Evolutionary conservation across 2,113 vertebrate species (phyloP), one percentile per base, ranked within the genome.

Genomic region (Lanius collurio): DNA sequence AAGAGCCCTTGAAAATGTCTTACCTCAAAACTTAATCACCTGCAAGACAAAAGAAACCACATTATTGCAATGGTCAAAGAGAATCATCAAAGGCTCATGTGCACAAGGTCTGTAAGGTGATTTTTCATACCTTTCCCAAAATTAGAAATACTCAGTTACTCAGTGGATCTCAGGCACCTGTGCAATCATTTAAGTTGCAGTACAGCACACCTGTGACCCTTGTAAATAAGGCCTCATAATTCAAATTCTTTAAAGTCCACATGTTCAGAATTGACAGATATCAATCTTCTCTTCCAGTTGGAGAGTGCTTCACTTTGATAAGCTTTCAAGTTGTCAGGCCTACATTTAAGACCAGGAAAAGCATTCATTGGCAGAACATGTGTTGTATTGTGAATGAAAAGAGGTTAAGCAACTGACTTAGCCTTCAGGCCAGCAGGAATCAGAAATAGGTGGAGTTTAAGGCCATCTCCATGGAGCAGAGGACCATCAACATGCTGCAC

Each of bases 1-100:
- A 69, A 86, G 65, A 56, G 23, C 17, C 67, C 35, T 39, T 23
- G 5, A 11, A 55, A 75, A 42, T 30, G 41, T 44, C 20, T 50
- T 5, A 47, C 14, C 4, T n/a, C 28, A 59, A 57, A 94, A 59
- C 9, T 31, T 62, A 57, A 57, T 26, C 9, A 8, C 9, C 9
- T 24, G 10, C 23, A 46, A 68, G 44, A 64, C 1, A 0, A 37
- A 81, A 73, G 42, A 73, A 74, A 49, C 7, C 4, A 41, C 16
- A 1, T 44, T 31, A 65, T 3, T 70, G 59, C 0, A 1, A 20
- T 16, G 1, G 1, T 47, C 52, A 64, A 35, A 60, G 35, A 46
- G 17, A 79, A 60, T 10, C 35, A 55, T 50, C 57, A 62, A 73
- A 76, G 46, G 31, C 31, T 53, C 15, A 37, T 2, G 59, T 20